These are phyloP conservation scores for Carabus problematicus DNA, from an alignment of 2,888 invertebrate genomes.

Conservation along the genomic window DNA sequence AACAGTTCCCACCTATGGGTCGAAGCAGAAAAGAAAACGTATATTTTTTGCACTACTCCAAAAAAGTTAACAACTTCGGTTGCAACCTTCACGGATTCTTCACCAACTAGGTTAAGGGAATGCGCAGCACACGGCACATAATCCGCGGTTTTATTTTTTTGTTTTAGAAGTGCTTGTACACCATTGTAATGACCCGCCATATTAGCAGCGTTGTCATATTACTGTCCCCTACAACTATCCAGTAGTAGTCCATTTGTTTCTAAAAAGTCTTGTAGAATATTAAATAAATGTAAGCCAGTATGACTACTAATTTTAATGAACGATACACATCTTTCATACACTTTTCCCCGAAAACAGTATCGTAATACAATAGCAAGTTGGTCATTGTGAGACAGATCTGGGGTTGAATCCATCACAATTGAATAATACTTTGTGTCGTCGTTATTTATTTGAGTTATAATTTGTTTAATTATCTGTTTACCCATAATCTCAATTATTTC, in stretches of 20 bases:
- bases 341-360: constrained; percentile 39
- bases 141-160: constrained; percentile 13
- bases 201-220: constrained; percentile 19
- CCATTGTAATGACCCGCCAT: constrained; percentile 43
- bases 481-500: constrained; percentile 48
- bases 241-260: constrained; percentile 4
- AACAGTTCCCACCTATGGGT: constrained; percentile 21
- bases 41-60: constrained; percentile 23
- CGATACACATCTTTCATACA: constrained; percentile 16
- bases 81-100: constrained; percentile 10
- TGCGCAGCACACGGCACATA: constrained; percentile 22
- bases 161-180: constrained; percentile 22
- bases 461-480: constrained; percentile 43
- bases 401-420: constrained; percentile 48
- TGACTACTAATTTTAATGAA: constrained; percentile 13
- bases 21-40: constrained; percentile 23
- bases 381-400: constrained; percentile 43
- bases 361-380: constrained; percentile 45
- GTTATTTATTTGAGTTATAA: constrained; percentile 44
- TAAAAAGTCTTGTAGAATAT: neutral
- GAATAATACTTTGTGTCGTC: constrained; percentile 45
- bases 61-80: constrained; percentile 22
- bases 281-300: neutral
- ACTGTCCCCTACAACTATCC: constrained; percentile 15
- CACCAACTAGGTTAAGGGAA: constrained; percentile 16